Conservation (phyloP, 2,888 invertebrate genomes). For the Aphrophora alni region DNA sequence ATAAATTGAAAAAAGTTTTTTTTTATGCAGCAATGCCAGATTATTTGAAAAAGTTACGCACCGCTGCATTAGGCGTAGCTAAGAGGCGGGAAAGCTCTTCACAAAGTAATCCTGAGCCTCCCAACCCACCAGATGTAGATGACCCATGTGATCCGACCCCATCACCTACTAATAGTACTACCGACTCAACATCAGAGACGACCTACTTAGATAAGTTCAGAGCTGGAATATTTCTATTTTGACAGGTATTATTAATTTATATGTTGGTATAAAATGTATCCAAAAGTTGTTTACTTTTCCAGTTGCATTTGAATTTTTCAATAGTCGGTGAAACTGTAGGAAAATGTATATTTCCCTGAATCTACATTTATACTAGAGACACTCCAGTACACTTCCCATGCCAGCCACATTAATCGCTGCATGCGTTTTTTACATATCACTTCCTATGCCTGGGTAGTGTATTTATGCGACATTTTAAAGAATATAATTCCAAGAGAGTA, state of each 20-base stretch:
- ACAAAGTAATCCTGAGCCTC: neutral
- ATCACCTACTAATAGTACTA: neutral
- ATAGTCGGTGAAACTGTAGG: too few relatives aligned
- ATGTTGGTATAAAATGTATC: neutral
- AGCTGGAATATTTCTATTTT: conserved; percentile 31
- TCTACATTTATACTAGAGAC: too few relatives aligned
- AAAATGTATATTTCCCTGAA: too few relatives aligned
- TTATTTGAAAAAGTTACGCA: conserved; percentile 72
- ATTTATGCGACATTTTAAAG: too few relatives aligned
- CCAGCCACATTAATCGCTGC: too few relatives aligned
- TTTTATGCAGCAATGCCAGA: conserved; percentile 72
- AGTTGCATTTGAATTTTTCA: too few relatives aligned
- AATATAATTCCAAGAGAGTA: too few relatives aligned
- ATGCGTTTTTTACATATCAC: too few relatives aligned
- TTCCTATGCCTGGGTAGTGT: too few relatives aligned
- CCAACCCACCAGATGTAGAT: neutral
- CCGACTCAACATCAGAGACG: neutral
- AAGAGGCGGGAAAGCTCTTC: conserved; percentile 45
- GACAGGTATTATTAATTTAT: conserved; percentile 11
- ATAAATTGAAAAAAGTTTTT: too few relatives aligned
- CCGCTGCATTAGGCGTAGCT: conserved; percentile 70
- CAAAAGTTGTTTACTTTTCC: too few relatives aligned
- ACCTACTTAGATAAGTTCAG: conserved; percentile 24
- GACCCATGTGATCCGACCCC: neutral
- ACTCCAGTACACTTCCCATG: too few relatives aligned